phyloP scores from a whole-genome alignment of 2,888 invertebrate genomes.

The Hydroisotoma schaefferi region DNA sequence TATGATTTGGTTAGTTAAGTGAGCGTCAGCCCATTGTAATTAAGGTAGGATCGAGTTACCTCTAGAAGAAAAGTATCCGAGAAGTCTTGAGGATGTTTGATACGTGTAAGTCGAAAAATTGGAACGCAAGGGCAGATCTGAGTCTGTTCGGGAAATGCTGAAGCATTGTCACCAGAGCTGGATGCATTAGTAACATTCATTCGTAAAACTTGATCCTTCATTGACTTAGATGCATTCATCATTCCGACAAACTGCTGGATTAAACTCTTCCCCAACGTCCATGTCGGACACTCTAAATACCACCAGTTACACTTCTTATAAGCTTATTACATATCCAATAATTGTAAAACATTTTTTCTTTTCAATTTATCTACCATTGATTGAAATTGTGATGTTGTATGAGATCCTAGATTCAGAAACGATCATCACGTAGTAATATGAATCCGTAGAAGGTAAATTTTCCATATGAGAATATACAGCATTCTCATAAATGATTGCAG shows the following conservation, averaged over 20 bases:
- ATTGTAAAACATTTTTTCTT: neutral
- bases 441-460: constrained; percentile 54
- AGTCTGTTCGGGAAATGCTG: neutral
- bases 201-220: constrained; percentile 42
- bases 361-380: constrained; percentile 38
- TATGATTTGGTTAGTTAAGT: too few species aligned
- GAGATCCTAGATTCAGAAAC: constrained; percentile 53
- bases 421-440: constrained; percentile 56
- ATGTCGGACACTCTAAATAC: constrained; percentile 46
- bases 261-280: constrained; percentile 47
- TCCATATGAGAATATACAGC: constrained; percentile 51
- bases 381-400: constrained; percentile 53
- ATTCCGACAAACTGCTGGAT: constrained; percentile 47
- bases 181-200: constrained; percentile 28
- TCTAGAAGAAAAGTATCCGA: constrained; percentile 55
- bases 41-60: constrained; percentile 48
- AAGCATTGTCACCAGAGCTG: neutral
- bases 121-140: constrained; percentile 51
- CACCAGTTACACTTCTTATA: neutral
- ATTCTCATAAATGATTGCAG: constrained; percentile 50
- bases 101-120: constrained; percentile 53
- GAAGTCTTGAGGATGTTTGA: constrained; percentile 55
- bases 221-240: constrained; percentile 26
- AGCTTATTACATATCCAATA: neutral
- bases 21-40: too few species aligned